Base-by-base conservation (phyloP, 2,888 invertebrate genomes). In the Pyrocoelia pectoralis region DNA sequence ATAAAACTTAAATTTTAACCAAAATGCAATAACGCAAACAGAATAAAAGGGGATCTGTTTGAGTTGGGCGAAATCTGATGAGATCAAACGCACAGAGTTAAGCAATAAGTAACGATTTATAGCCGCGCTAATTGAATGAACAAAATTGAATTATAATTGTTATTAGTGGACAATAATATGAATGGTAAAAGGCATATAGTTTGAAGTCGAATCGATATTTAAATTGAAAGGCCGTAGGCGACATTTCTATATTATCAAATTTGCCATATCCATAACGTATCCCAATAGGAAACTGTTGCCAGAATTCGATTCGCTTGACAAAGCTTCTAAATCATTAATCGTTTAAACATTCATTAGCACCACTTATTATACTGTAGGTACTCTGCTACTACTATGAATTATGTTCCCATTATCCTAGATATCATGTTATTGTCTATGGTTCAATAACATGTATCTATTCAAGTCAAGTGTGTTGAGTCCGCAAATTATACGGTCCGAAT, bases 241-340 rank as follows among this genome's bases (percentile, higher is more conserved):
- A 18, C 17, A 69, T 69, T 63, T 63, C 59, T 46, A 66, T 67
- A 68, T 69, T 70, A 70, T 70, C 68, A 66, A 70, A 70, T 70
- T 70, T 69, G 66, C 56, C 49, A 62, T 52, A 62, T 62, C 57
- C 53, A 48, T n/a, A 3, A 60, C 38, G 59, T 64, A 65, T 62
- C 67, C 65, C 67, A 63, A 60, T 65, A 56, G 65, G 41, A 40
- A 65, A 61, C 57, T 61, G 61, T 52, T 57, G 53, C 33, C 62
- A 53, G 57, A 62, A 62, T 53, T 40, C 33, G 57, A 62, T 57
- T 29, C 57, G 62, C 62, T 57, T 50, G 57, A 62, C 62, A 62
- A 62, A 56, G 62, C 62, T 62, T 15, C 57, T 62, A 62, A 62
- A 51, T 62, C 53, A 62, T 61, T 62, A 56, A 57, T 52, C 46